Evolutionary conservation across 1,140 invertebrate genomes (phyloP), one percentile per base, ranked within the genome.

Genomic region (Monomorium pharaonis): DNA sequence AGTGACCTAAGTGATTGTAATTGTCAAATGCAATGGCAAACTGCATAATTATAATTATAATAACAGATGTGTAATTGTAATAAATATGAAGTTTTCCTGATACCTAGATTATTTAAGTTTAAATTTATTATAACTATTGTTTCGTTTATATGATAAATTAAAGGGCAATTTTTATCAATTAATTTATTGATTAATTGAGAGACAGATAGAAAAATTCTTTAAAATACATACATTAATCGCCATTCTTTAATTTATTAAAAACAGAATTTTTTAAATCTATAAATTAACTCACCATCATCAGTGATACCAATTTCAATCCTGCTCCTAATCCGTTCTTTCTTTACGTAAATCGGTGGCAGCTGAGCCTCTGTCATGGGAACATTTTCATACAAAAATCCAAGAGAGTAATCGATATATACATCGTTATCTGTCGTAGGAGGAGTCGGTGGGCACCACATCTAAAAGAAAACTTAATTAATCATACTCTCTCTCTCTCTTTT

Each of bases 371-470:
- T 95, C 96, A 99, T 98, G 14, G 97, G 96, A 14, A 96, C 96
- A 80, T 96, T 96, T 84, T 99, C 98, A 94, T 99, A 99, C 63
- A 99, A 96, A 92, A 98, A 98, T 47, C 96, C 96, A 91, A 98
- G 93, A 63, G 97, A 97, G 89, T 97, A 96, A 94, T 99, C 98
- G 84, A 99, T 97, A 95, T 99, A 99, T 12, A 99, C 96, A 94
- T 99, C 98, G 93, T 97, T 97, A 88, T 99, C 98, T 93, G 98
- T 97, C 92, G 97, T 97, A 6, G 98, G 98, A 85, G 98, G 98
- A 16, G 98, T 99, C 80, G 98, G 98, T 84, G 98, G 99, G 90
- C 97, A 97, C 98, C 98, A 99, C 96, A 99, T 97, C 98, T 99
- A 94, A 9, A 88, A 49, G 62, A 44, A 83, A n/a, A n/a, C 4